Conservation (phyloP, 2,113 vertebrate genomes). For the Hystrix brachyura region DNA sequence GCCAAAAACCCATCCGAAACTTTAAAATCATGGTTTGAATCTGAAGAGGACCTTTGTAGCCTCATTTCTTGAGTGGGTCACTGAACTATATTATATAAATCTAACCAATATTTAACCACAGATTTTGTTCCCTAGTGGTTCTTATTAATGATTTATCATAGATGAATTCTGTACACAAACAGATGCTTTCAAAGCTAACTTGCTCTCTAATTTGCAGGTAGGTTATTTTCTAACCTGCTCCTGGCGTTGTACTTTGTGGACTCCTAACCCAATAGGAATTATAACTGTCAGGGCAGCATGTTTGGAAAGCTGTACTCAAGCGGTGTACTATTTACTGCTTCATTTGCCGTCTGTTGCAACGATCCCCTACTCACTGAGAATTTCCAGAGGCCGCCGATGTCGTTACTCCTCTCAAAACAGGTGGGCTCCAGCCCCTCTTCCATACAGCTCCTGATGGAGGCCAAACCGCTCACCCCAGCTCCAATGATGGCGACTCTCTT, state of each 20-base stretch:
- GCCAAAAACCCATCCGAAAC: background rate
- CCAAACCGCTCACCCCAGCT: constrained; percentile 89
- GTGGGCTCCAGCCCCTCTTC: constrained; percentile 91
- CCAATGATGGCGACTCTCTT: constrained; percentile 90
- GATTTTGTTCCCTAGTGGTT: background rate
- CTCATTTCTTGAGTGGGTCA: background rate
- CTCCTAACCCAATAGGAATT: background rate
- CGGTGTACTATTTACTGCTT: rapidly evolving
- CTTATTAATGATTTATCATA: background rate
- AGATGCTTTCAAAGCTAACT: background rate
- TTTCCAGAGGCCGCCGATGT: constrained; percentile 90
- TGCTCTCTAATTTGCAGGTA: background rate
- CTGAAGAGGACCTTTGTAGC: background rate
- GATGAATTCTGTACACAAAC: background rate
- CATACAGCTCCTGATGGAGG: constrained; percentile 88
- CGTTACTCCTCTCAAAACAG: constrained; percentile 91
- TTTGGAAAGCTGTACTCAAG: background rate
- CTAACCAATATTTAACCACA: background rate
- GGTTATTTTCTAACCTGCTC: background rate
- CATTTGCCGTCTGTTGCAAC: rapidly evolving
- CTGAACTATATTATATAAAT: background rate
- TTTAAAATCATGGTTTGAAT: constrained; percentile 1
- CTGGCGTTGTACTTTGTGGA: background rate
- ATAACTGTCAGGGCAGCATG: rapidly evolving
- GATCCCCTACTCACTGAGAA: constrained; percentile 85